These are phyloP conservation scores for Anolis carolinensis DNA, from an alignment of 2,113 vertebrate species.

Conservation along the genomic window DNA sequence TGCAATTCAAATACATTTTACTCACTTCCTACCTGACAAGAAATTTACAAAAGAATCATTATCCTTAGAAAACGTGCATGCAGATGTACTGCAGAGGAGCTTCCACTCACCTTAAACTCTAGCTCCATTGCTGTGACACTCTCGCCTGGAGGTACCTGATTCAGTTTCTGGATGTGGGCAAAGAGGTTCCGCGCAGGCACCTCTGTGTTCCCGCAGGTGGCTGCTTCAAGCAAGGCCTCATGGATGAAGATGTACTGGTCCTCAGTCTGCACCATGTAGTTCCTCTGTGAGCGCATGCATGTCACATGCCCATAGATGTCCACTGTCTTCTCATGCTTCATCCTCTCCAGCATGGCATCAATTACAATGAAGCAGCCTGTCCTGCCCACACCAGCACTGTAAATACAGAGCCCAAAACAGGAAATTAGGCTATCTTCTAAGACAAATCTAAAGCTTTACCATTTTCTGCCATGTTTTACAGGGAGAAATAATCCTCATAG, in stretches of 20 bases:
- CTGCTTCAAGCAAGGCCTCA: slow-evolving; percentile 91
- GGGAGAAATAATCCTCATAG: not conserved
- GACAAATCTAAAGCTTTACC: not conserved
- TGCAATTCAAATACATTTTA: slow-evolving; percentile 63
- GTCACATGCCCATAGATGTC: slow-evolving; percentile 96
- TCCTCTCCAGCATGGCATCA: slow-evolving; percentile 95
- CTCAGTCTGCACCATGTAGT: slow-evolving; percentile 99
- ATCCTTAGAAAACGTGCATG: not conserved
- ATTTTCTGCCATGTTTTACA: not conserved
- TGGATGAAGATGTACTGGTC: slow-evolving; percentile 98
- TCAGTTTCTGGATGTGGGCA: slow-evolving; percentile 93
- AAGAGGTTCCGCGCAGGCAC: slow-evolving; percentile 92
- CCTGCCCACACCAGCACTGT: slow-evolving; percentile 91
- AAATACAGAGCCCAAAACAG: not conserved
- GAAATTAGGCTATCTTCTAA: not conserved
- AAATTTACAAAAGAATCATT: slow-evolving; percentile 40
- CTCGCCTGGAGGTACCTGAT: slow-evolving; percentile 85
- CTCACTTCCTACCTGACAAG: slow-evolving; percentile 50
- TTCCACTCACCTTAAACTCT: slow-evolving; percentile 92
- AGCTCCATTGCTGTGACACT: slow-evolving; percentile 91
- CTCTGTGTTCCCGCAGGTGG: slow-evolving; percentile 88
- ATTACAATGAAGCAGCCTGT: slow-evolving; percentile 95
- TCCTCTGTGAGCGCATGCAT: slow-evolving; percentile 94
- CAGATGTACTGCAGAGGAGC: not conserved
- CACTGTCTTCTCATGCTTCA: slow-evolving; percentile 92